Evolutionary conservation across 2,113 vertebrate species (phyloP), one percentile per base, ranked within the genome.

Genomic region (Dicaeum eximium): DNA sequence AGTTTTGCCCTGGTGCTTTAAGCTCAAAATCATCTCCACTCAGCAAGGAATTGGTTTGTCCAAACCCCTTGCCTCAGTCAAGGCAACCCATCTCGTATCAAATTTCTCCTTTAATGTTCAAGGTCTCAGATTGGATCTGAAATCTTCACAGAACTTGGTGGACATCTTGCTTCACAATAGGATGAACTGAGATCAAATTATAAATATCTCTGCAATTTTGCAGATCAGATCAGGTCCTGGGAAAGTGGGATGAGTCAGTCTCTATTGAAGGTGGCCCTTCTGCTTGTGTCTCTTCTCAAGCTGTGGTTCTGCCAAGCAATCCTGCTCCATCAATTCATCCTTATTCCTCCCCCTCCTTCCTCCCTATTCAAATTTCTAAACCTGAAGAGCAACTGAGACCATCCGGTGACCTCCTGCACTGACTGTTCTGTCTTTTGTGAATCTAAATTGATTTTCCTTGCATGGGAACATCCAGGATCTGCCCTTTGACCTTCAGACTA

Each of bases 401-500:
- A 30, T 8, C 25, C 37, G 14, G 65, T 92, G 90, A 96, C 95
- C 95, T 95, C 67, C 82, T 88, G 92, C 72, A 79, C 90, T 25
- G 23, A 64, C 61, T 56, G 45, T 47, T 80, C 88, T 81, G 67
- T 75, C 92, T 93, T 94, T 92, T 94, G 82, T 93, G 80, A 86
- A 35, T 64, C 60, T 42, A 96, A 94, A 96, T 94, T 88, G 92
- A 94, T 97, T 97, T 86, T 92, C 88, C 93, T 93, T 95, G 90
- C 93, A 88, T 31, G 65, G 90, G 75, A 95, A 92, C 82, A 92
- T 93, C 86, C 82, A 83, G 92, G 88, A 95, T 74, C 67, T 92
- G 78, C 88, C 92, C 95, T 93, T 90, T 96, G 93, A 97, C 96
- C 96, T 89, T 82, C 81, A 86, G 88, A 65, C 88, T 54, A 86